Evolutionary conservation across 1,140 invertebrate genomes (phyloP).

Genomic region (Bombus terrestris): DNA sequence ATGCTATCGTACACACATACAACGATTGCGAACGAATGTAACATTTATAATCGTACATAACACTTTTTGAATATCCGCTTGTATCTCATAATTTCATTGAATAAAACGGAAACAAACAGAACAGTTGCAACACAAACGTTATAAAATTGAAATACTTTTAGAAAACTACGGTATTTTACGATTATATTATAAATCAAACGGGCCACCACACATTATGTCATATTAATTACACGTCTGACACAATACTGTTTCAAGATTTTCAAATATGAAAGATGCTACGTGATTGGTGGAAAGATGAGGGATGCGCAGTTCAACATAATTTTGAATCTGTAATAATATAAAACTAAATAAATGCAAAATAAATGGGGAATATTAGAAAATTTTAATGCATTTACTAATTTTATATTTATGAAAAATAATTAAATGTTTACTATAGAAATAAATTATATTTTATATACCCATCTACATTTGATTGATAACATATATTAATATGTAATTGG

Average conservation of each 20-base stretch:
- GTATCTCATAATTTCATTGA: not conserved
- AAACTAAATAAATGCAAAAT: not conserved
- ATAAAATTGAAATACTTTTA: not conserved
- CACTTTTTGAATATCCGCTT: not conserved
- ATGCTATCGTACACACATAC: not conserved
- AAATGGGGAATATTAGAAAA: not conserved
- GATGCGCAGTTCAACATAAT: not conserved
- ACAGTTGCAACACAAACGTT: not conserved
- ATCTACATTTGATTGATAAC: not conserved
- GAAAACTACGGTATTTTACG: not conserved
- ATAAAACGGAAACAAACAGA: not conserved
- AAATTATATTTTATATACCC: not conserved
- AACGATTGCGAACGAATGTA: not conserved
- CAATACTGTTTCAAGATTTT: not conserved
- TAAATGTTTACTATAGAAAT: not conserved
- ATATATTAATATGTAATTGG: not conserved
- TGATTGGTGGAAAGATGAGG: not conserved
- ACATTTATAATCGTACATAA: not conserved
- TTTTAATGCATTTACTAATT: not conserved
- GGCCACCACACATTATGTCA: fast-evolving
- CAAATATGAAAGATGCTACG: not conserved
- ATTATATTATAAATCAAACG: not conserved
- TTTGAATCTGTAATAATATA: not conserved
- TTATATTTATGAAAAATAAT: not conserved
- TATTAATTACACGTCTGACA: not conserved